Conservation (phyloP, 2,113 vertebrate species). For the Pachycephala philippinensis region DNA sequence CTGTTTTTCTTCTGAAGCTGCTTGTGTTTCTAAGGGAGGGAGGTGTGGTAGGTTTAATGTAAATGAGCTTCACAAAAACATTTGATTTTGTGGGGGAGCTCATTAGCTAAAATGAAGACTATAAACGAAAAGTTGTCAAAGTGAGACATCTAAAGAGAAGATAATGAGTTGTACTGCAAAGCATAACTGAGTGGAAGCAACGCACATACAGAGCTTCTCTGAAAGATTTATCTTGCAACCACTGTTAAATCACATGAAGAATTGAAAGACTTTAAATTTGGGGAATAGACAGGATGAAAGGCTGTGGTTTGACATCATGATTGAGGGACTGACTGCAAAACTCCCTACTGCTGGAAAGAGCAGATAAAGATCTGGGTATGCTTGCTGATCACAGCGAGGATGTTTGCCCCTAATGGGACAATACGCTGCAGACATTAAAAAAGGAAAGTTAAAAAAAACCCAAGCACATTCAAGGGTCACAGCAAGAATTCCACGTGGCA, state of each 20-base stretch:
- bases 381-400: fast-evolving
- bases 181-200: not conserved
- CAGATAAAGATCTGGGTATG: not conserved
- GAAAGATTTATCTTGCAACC: not conserved
- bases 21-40: not conserved
- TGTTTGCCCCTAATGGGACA: not conserved
- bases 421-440: not conserved
- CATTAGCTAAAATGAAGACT: slow-evolving; percentile 28
- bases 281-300: not conserved
- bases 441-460: not conserved
- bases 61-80: slow-evolving; percentile 4
- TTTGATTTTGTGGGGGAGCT: slow-evolving; percentile 8
- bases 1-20: slow-evolving; percentile 1
- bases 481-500: not conserved
- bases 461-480: not conserved
- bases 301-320: not conserved
- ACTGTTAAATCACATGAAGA: not conserved
- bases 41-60: not conserved
- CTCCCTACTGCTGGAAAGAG: not conserved
- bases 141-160: slow-evolving; percentile 47
- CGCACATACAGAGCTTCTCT: not conserved
- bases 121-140: slow-evolving; percentile 40
- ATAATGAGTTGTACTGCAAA: slow-evolving; percentile 25
- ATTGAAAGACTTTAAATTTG: not conserved
- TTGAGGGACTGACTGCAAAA: not conserved